A percentile compares a stretch with the other conserved stretches of the same genome.
Conservation (phyloP, 2,113 vertebrate species). For the Sphyrna mokarran region DNA sequence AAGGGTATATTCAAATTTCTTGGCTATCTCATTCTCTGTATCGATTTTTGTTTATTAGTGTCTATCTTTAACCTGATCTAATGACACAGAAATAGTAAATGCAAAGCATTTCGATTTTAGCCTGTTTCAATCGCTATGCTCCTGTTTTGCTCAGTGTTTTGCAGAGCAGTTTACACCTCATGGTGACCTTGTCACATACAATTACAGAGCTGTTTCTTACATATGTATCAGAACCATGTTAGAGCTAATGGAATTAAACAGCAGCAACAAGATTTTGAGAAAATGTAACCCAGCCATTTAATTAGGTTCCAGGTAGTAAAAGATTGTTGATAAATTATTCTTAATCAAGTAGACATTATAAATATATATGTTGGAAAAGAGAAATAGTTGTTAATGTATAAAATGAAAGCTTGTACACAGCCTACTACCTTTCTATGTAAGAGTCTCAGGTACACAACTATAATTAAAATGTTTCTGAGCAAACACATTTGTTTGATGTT, state of each 20-base stretch:
- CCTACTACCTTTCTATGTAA: neutral
- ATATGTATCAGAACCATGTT: rapidly evolving
- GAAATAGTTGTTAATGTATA: neutral
- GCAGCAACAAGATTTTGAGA: neutral
- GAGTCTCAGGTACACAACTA: neutral
- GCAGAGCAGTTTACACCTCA: neutral
- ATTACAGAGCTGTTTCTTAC: neutral
- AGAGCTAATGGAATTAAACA: slow-evolving; percentile 30
- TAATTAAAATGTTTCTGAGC: neutral
- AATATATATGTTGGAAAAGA: neutral
- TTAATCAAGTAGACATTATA: neutral
- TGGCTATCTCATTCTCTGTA: neutral
- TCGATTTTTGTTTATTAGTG: neutral
- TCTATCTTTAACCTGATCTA: slow-evolving; percentile 13
- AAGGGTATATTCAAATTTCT: slow-evolving; percentile 25
- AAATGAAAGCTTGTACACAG: neutral
- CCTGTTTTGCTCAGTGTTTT: neutral
- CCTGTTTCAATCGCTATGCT: neutral
- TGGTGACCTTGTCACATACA: neutral
- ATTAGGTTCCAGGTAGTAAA: slow-evolving; percentile 19
- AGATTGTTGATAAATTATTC: slow-evolving; percentile 28
- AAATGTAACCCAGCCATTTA: neutral
- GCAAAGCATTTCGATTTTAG: neutral
- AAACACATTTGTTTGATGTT: neutral
- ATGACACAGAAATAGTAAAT: slow-evolving; percentile 6